Conservation (phyloP, 2,113 vertebrate genomes). For the Ammodytes marinus region DNA sequence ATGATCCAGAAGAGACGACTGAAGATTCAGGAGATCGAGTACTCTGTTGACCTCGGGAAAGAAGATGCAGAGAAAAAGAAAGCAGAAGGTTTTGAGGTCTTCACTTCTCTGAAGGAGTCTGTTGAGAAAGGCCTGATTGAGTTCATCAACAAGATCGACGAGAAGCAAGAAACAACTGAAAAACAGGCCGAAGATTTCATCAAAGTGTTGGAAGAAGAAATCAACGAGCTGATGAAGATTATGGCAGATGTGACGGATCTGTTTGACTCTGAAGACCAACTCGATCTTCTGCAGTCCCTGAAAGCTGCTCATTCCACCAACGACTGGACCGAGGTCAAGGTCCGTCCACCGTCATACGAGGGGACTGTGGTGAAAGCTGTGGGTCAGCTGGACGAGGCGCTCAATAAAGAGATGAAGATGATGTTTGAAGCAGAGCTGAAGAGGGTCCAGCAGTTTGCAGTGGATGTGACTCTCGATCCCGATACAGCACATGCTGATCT, state of each 20-base stretch:
- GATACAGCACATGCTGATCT: neutral
- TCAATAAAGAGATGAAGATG: neutral
- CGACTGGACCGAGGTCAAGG: conserved; percentile 19
- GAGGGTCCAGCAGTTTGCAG: conserved; percentile 35
- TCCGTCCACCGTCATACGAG: neutral
- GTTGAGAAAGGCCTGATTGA: neutral
- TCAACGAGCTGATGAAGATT: conserved; percentile 30
- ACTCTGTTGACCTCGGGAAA: neutral
- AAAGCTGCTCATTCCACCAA: neutral
- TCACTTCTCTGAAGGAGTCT: conserved; percentile 19
- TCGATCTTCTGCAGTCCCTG: conserved; percentile 2
- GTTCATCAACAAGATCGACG: neutral
- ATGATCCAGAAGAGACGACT: conserved; percentile 20
- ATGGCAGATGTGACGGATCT: conserved; percentile 5
- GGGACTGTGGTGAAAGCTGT: conserved; percentile 18
- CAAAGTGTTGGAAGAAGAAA: conserved; percentile 30
- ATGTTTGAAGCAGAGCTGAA: neutral
- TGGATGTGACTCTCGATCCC: conserved; percentile 30
- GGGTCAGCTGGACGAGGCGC: conserved; percentile 11
- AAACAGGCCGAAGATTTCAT: conserved; percentile 13
- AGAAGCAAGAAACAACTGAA: neutral
- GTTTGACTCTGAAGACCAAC: conserved; percentile 15
- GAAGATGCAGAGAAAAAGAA: conserved; percentile 28
- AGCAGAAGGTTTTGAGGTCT: conserved; percentile 31
- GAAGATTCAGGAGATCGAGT: conserved; percentile 23